Evolutionary conservation across 2,113 vertebrate species (phyloP), one percentile per base, ranked within the genome.

Genomic region (Motacilla alba): DNA sequence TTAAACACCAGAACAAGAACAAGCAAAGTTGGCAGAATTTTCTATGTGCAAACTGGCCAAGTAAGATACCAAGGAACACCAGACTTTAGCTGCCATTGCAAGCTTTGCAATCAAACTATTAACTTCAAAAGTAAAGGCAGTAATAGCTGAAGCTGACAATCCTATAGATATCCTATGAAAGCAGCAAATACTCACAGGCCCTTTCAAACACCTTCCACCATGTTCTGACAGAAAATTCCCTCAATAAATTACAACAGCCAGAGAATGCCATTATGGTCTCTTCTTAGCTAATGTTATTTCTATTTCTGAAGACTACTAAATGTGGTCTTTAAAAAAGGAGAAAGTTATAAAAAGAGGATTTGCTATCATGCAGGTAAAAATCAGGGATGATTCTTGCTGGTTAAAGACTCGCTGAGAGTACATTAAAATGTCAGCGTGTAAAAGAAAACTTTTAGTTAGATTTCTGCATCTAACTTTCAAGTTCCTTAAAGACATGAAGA

Each of bases 301-400:
- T 88, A 33, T 76, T 44, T 73, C 31, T 58, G 31, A 43, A 88
- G 18, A n/a, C 62, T 58, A 35, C 17, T 81, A 78, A 55, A 43
- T 0, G 0, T 18, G 7, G 8, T 67, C 8, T 60, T 58, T 2
- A 43, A 58, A 70, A 72, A 31, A 27, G 3, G 23, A 35, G 10
- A 59, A 31, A 31, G 18, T 9, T 33, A 15, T 47, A 27, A 27
- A 49, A 44, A 37, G 10, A 50, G 6, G 8, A 67, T 20, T 69
- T 77, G 14, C 10, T 59, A 47, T 68, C 13, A 21, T 35, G 18
- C 35, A 85, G 46, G 33, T 81, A 26, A 90, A 78, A 90, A 35
- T 0, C 13, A 68, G 30, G 21, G 20, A 62, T 49, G 17, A 44
- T 52, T 56, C 15, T 79, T 78, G 19, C 22, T 68, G n/a, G 8